phyloP scores from a whole-genome alignment of 1,140 invertebrate genomes.

The Temnothorax nylanderi region DNA sequence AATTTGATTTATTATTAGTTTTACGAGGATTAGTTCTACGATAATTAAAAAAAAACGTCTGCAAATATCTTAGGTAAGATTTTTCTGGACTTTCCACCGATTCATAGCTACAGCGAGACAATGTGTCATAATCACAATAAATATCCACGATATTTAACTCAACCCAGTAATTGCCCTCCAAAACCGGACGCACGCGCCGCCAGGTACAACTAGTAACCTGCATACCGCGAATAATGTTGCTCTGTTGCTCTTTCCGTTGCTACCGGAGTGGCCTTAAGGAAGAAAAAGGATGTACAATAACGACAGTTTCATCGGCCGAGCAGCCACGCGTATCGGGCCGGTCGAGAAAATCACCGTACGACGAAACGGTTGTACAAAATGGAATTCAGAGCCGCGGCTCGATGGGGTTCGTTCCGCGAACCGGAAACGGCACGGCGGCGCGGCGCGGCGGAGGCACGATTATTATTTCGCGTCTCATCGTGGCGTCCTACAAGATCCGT shows the following conservation, averaged over 20 bases:
- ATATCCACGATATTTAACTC: constrained; percentile 28
- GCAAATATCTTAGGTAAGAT: background rate
- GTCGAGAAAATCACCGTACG: constrained; percentile 60
- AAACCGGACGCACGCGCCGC: constrained; percentile 41
- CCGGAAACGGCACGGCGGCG: constrained; percentile 66
- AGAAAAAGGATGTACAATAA: constrained; percentile 45
- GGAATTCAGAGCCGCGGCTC: background rate
- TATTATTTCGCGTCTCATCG: background rate
- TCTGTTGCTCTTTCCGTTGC: background rate
- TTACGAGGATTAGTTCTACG: background rate
- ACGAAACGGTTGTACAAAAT: constrained; percentile 21
- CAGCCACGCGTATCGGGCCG: constrained; percentile 66
- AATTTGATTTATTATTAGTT: background rate
- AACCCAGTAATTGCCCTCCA: constrained; percentile 44
- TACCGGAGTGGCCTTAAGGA: background rate
- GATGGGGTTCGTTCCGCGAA: constrained; percentile 41
- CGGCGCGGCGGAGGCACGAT: background rate
- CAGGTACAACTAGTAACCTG: constrained; percentile 63
- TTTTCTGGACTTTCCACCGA: background rate
- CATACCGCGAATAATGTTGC: constrained; percentile 56
- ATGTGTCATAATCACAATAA: background rate
- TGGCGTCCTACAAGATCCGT: background rate
- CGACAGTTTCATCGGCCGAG: constrained; percentile 42
- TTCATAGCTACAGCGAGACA: background rate
- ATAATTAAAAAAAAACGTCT: background rate